Evolutionary conservation across 2,113 vertebrate genomes (phyloP), one percentile per base, ranked within the genome.

Genomic region (Alligator sinensis): DNA sequence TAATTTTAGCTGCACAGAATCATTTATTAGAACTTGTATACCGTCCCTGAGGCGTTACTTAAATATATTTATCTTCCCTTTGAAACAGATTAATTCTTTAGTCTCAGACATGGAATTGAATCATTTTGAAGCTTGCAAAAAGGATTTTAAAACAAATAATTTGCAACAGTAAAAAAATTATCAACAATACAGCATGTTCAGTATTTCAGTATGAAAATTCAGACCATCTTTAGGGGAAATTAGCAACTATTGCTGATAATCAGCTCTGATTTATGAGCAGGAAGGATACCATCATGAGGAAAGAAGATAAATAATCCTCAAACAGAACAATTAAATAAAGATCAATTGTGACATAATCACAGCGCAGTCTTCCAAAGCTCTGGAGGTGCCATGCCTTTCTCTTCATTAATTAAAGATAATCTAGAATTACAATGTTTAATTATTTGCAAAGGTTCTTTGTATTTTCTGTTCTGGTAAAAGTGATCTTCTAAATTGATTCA

Each of bases 281-380:
- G 93, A 96, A 96, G 25, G 4, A 96, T 84, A 76, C 79, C 84
- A 92, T n/a, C 30, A 86, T n/a, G 60, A 5, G 2, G 82, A 96
- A 89, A 89, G 93, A 92, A 95, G 77, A 93, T 95, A 98, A 96
- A 95, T 95, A 97, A 96, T 91, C 30, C 89, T 94, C 88, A 93
- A 96, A 95, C 88, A 75, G 81, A 91, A 91, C 88, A 93, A 96
- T 96, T 97, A 96, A 96, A 96, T 95, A 96, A 87, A 27, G 59
- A 96, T 97, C 80, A 94, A 58, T 93, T 95, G 25, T 9, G 68
- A 88, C 72, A 93, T 86, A 96, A 85, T 91, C 83, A 92, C 61
- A 87, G 63, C 92, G 68, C 17, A 86, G 78, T 85, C 61, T 94
- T 90, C 64, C 90, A 95, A 82, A 97, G 82, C 80, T 91, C 77